Base-by-base conservation (phyloP, 2,888 invertebrate species). In the Deroplatys truncata region DNA sequence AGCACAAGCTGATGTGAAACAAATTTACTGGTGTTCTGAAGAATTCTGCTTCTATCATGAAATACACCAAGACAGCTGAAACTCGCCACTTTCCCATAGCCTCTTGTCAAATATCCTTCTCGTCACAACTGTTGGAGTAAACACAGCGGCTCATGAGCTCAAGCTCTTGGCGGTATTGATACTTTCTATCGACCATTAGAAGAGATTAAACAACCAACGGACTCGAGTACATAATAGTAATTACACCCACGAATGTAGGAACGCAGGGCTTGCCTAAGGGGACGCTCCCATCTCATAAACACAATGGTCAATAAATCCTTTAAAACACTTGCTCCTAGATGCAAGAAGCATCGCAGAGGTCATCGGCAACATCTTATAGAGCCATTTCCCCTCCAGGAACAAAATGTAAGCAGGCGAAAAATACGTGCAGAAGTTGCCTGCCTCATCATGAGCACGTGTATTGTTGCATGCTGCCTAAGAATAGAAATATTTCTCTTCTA, bases 231-330 rank as follows among this genome's bases (percentile, higher is more conserved):
- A 49, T 28, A 29, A 49, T 49, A 72, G 86, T 86, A 86, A 86
- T 86, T 86, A 86, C 86, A 86, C 86, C 86, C 86, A 86, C 86
- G 28, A 29, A 20, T 72, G 7, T 9, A 72, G 15, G 56, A 72
- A 72, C 56, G 56, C 56, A 25, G 56, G 56, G 56, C 72, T 31
- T n/a, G 85, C 85, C 49, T 85, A n/a, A 7, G 28, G 28, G 85
- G 86, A 28, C 86, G 56, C 72, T 29, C 82, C 86, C 86, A 72
- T n/a, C 56, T 29, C 86, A 29, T 82, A 86, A 86, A 86, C 86
- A 86, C 86, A 86, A 86, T 86, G 86, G 86, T 82, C 86, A 82
- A 86, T 86, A 86, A 86, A 86, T 86, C 86, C 72, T 82, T 43
- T 29, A 86, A 72, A 86, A 86, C 86, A 86, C 86, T 86, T 43